Conservation (phyloP, 2,113 vertebrate species). For the Hippopotamus amphibius region DNA sequence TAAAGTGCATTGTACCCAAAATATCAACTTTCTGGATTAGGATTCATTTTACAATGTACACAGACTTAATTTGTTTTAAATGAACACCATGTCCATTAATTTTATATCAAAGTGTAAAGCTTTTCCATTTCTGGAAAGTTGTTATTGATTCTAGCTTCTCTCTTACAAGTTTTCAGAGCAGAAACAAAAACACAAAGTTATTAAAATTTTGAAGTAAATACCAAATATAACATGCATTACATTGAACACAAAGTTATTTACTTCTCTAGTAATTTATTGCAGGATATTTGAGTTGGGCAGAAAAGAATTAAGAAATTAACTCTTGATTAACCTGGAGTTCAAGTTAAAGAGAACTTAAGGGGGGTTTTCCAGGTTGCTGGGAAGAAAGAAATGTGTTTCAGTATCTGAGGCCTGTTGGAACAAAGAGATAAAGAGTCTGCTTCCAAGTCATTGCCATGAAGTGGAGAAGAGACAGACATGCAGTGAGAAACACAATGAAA, state of each 20-base stretch:
- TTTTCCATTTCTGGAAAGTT: background rate
- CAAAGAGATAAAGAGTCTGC: background rate
- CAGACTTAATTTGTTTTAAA: background rate
- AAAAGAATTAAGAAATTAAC: constrained; percentile 34
- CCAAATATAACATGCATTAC: background rate
- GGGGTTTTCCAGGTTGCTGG: background rate
- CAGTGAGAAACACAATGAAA: background rate
- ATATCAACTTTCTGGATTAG: background rate
- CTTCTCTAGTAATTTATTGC: background rate
- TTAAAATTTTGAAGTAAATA: background rate
- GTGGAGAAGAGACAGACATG: background rate
- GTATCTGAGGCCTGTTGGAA: background rate
- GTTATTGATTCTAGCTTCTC: background rate
- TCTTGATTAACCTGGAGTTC: constrained; percentile 62
- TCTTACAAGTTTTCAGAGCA: background rate
- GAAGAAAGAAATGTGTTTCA: background rate
- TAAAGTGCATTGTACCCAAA: background rate
- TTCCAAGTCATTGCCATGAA: background rate
- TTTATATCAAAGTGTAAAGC: background rate
- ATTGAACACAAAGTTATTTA: background rate
- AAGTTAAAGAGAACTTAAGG: background rate
- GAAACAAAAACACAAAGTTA: background rate
- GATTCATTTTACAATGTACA: background rate
- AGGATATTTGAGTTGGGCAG: background rate
- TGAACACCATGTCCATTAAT: background rate